Evolutionary conservation across 2,888 invertebrate species (phyloP), one percentile per base, ranked within the genome.

Genomic region (Desoria tigrina): DNA sequence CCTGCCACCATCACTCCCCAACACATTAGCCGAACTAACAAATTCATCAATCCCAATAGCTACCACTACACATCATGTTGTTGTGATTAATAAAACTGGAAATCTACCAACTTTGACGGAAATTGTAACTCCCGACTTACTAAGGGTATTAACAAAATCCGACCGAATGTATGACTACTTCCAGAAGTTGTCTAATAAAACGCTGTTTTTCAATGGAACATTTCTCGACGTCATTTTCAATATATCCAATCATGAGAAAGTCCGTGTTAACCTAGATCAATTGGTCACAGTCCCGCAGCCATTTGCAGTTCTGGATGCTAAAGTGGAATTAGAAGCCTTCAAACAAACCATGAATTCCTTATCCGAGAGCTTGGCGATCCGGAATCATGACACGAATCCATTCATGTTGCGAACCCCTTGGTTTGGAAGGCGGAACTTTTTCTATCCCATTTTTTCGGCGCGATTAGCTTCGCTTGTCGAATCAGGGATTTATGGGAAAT

Each of bases 371-470:
- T 28, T 28, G 2, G 11, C 21, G 26, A 28, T 55, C n/a, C 27
- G 28, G 28, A 55, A 55, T 28, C 16, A 23, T 2, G 28, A 55
- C 9, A 32, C 26, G 14, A 28, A n/a, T 28, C 55, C 55, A 6
- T 55, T 28, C 32, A 55, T 55, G 7, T 24, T 21, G 4, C 3
- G 55, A 28, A 28, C 28, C 7, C 55, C 55, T 55, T 55, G 55
- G 55, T 55, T 7, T 27, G 55, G 55, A 14, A n/a, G 16, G n/a
- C 27, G 55, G 14, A 55, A 55, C 55, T 55, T 55, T 55, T 55
- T 55, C 32, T 7, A 6, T 3, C 4, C 2, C 11, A 55, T 55
- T 28, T 55, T 55, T 21, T 9, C n/a, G 28, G 28, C 28, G 26
- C 4, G 28, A 2, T 18, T 55, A 28, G 32, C 24, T 28, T n/a